Evolutionary conservation across 2,797 vertebrate genomes (phyloP).

Genomic region (Eremophila alpestris): DNA sequence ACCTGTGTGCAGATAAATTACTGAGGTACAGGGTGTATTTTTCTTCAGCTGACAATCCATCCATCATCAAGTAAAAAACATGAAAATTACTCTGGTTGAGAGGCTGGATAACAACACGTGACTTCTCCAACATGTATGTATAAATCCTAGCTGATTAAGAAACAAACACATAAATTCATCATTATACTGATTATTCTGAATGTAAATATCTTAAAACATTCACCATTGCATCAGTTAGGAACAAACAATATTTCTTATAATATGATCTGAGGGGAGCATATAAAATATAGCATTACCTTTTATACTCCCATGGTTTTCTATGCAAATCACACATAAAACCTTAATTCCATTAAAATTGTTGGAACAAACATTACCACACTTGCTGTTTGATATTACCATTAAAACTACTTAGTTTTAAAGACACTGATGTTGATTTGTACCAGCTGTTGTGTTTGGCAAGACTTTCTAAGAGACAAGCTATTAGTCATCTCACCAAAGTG

Average conservation of each 20-base stretch:
- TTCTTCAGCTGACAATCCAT: slow-evolving; percentile 89
- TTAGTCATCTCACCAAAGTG: background rate
- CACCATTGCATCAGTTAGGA: background rate
- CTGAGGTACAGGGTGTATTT: slow-evolving; percentile 84
- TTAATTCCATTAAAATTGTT: background rate
- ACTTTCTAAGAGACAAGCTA: background rate
- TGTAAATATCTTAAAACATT: background rate
- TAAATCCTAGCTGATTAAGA: slow-evolving; percentile 83
- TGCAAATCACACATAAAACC: background rate
- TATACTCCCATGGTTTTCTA: background rate
- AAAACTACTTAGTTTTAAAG: background rate
- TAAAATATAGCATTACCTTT: background rate
- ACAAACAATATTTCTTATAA: background rate
- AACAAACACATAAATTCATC: slow-evolving; percentile 41
- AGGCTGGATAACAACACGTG: slow-evolving; percentile 80
- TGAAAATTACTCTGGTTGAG: slow-evolving; percentile 88
- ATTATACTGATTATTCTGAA: slow-evolving; percentile 7
- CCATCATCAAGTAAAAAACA: slow-evolving; percentile 90
- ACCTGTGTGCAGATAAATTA: slow-evolving; percentile 86
- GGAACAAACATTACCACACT: background rate
- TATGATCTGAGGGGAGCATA: background rate
- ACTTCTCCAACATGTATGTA: slow-evolving; percentile 93
- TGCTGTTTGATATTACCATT: background rate
- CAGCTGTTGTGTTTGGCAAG: background rate
- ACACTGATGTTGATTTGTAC: background rate